Evolutionary conservation across 2,888 invertebrate species (phyloP).

Genomic region (Brachypterus glaber): DNA sequence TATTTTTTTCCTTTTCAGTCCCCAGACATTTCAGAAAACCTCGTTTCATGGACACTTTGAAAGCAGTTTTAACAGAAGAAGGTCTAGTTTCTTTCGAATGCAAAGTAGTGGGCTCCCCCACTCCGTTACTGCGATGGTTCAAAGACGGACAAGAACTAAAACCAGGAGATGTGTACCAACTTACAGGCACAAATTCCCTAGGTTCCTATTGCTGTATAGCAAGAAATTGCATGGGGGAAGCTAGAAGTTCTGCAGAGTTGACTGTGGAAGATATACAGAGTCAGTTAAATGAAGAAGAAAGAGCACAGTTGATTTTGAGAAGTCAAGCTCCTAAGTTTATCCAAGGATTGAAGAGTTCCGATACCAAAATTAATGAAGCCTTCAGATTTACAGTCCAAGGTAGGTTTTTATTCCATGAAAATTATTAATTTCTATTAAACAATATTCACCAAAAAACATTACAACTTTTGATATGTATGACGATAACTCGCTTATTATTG

Average conservation of each 20-base stretch:
- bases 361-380: constrained; percentile 73
- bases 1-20: constrained; percentile 48
- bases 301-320: constrained; percentile 60
- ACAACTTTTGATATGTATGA: no score
- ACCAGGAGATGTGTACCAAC: constrained; percentile 85
- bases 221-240: constrained; percentile 83
- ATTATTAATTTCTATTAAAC: not conserved
- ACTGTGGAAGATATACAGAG: constrained; percentile 87
- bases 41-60: constrained; percentile 80
- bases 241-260: constrained; percentile 74
- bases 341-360: constrained; percentile 70
- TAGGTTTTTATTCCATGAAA: constrained; percentile 29
- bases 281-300: constrained; percentile 79
- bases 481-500: not conserved
- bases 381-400: constrained; percentile 75
- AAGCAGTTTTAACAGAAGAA: constrained; percentile 83
- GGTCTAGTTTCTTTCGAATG: constrained; percentile 88
- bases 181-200: constrained; percentile 81
- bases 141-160: constrained; percentile 87
- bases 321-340: constrained; percentile 79
- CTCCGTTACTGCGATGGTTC: constrained; percentile 80
- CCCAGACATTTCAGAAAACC: constrained; percentile 86
- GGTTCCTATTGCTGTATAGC: constrained; percentile 86
- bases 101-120: constrained; percentile 87
- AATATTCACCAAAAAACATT: no score